Conservation (phyloP, 2,797 vertebrate genomes). For the Sebastolobus altivelis region DNA sequence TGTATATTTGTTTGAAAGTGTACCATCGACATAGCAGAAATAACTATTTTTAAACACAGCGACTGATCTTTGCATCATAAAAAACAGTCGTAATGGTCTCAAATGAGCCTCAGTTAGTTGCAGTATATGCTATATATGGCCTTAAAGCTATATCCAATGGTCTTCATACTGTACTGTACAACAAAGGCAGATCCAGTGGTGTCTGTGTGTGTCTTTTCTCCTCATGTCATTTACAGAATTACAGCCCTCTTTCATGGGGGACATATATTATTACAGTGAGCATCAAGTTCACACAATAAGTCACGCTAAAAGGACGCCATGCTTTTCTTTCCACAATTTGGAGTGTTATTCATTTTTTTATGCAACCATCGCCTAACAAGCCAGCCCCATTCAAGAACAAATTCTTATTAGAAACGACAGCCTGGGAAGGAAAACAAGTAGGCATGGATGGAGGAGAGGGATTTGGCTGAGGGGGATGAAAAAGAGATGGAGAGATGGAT, state of each 20-base stretch:
- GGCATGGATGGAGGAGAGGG: conserved; percentile 23
- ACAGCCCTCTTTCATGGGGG: conserved; percentile 31
- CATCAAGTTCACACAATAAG: conserved; percentile 9
- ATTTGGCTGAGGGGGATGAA: conserved; percentile 49
- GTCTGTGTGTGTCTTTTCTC: conserved; percentile 33
- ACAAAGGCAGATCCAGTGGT: conserved; percentile 34
- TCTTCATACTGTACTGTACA: conserved; percentile 18
- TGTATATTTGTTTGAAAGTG: background rate
- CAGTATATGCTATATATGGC: conserved; percentile 4
- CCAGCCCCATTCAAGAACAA: conserved; percentile 43
- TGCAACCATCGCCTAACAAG: conserved; percentile 48
- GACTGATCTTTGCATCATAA: conserved; percentile 20
- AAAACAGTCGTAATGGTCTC: conserved; percentile 21
- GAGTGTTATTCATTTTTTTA: conserved; percentile 42
- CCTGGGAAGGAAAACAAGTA: conserved; percentile 53
- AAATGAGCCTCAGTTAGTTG: conserved; percentile 17
- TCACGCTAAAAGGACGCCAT: conserved; percentile 18
- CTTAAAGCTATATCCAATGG: conserved; percentile 8
- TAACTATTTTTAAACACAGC: background rate
- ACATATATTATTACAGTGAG: conserved; percentile 37
- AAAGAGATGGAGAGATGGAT: conserved; percentile 13
- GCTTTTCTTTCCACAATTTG: conserved; percentile 34
- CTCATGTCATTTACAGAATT: conserved; percentile 46
- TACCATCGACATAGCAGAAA: background rate
- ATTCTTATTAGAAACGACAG: conserved; percentile 54